Base-by-base conservation (phyloP, 1,140 invertebrate genomes). In the Galendromus occidentalis region DNA sequence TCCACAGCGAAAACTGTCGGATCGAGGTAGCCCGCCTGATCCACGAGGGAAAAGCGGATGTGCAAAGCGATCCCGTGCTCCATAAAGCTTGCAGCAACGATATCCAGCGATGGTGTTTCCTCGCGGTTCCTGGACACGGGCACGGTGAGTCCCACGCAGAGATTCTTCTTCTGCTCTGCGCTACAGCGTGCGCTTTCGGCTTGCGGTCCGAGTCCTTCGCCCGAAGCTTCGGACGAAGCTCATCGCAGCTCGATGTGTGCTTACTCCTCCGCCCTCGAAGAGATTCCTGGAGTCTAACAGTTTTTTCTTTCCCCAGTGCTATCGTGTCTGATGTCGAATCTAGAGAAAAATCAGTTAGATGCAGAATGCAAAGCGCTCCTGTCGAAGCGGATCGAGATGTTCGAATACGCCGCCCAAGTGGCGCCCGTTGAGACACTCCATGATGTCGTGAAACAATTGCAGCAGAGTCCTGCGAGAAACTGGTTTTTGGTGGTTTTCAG, bases 321-420 rank as follows among this genome's bases (percentile, higher is more conserved):
- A 45, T 84, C 83, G 73, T 92, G 90, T 76, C 77, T 92, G 44
- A 82, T 86, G 75, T 80, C 82, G 67, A 79, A 84, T 45, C 73
- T 88, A 66, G 79, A 85, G 71, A 82, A 85, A 69, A 71, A 73
- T 30, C 79, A 81, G 65, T 76, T 92, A 44, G 82, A 86, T 68
- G 71, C 77, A 51, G 84, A 87, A 68, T 92, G 89, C 74, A 81
- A 83, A 69, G 83, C 82, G 69, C 85, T 87, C 80, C 75, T 94
- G 51, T 79, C 80, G 64, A 84, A 83, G 66, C 80, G 90, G 70
- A 83, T 89, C 70, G 84, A 91, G 77, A 89, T 93, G 86, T 92
- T 89, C 74, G 84, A 81, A 77, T 86, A 86, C 79, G 87, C 88
- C 25, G 85, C 83, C 39, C 82, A 85, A 78, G 73, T 78, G 64